These are phyloP conservation scores for Margarornis squamiger DNA, from an alignment of 2,797 vertebrate species.

Conservation along the genomic window DNA sequence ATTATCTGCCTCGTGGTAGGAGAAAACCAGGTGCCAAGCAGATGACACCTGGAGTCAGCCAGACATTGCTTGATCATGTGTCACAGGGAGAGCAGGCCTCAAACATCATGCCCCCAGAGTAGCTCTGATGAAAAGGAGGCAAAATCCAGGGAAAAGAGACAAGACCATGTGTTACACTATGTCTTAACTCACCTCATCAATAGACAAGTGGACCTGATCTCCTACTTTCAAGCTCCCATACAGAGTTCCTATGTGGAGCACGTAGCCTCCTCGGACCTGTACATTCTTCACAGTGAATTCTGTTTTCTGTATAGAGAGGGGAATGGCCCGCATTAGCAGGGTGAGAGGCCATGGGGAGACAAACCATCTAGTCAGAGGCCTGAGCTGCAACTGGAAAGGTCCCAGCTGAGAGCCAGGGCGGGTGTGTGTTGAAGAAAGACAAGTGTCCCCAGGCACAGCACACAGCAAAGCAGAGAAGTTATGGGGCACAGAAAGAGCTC, in stretches of 20 bases:
- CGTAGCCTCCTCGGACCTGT: constrained; percentile 93
- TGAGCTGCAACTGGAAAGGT: not conserved
- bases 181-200: constrained; percentile 88
- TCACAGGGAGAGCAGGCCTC: not conserved
- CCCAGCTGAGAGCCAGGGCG: not conserved
- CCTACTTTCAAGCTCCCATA: constrained; percentile 90
- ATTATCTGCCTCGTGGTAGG: fast-evolving
- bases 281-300: constrained; percentile 96
- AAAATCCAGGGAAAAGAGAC: not conserved
- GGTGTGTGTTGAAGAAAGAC: not conserved
- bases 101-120: not conserved
- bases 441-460: not conserved
- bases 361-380: not conserved
- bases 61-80: fast-evolving
- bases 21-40: not conserved
- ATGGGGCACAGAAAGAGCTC: not conserved
- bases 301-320: constrained; percentile 80
- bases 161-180: not conserved
- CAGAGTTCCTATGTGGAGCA: constrained; percentile 90
- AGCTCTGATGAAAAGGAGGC: not conserved
- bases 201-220: constrained; percentile 83
- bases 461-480: not conserved
- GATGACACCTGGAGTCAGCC: not conserved
- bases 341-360: not conserved
- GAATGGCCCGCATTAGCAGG: not conserved